Evolutionary conservation across 2,797 vertebrate species (phyloP).

Genomic region (Eulemur mongoz): DNA sequence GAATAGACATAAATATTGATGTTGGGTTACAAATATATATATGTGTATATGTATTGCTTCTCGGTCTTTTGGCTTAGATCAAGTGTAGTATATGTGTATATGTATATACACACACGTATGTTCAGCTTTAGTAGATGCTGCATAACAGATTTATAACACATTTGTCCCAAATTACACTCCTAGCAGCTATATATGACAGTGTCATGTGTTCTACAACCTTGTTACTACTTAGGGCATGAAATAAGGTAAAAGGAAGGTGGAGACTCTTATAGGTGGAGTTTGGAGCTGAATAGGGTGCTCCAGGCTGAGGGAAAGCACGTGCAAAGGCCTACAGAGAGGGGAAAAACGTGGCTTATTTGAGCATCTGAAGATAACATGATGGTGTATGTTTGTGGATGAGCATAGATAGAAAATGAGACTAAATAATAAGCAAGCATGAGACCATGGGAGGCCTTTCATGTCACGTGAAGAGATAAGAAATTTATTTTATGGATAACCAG

Average conservation of each 20-base stretch:
- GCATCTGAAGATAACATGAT: not conserved
- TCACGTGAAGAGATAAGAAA: not conserved
- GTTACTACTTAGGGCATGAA: not conserved
- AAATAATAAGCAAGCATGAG: conserved; percentile 26
- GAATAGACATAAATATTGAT: not conserved
- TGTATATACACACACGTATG: too few relatives aligned
- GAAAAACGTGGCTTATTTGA: not conserved
- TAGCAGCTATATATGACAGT: not conserved
- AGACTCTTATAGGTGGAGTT: not conserved
- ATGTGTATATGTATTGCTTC: too few relatives aligned
- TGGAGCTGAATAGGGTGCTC: not conserved
- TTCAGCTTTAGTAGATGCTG: not conserved
- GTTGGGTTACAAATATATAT: not conserved
- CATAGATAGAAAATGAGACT: not conserved
- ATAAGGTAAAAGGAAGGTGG: not conserved
- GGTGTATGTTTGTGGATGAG: not conserved
- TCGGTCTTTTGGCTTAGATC: too few relatives aligned
- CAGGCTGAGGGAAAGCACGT: not conserved
- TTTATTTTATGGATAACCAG: not conserved
- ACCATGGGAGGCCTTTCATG: not conserved
- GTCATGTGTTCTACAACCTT: conserved; percentile 4
- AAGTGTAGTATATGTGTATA: too few relatives aligned
- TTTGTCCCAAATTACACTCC: conserved; percentile 26
- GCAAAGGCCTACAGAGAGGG: not conserved
- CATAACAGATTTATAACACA: not conserved